Percentiles rank a stretch among this genome's conserved stretches.
phyloP scores from a whole-genome alignment of 2,888 invertebrate species.

The Melitaea athalia region DNA sequence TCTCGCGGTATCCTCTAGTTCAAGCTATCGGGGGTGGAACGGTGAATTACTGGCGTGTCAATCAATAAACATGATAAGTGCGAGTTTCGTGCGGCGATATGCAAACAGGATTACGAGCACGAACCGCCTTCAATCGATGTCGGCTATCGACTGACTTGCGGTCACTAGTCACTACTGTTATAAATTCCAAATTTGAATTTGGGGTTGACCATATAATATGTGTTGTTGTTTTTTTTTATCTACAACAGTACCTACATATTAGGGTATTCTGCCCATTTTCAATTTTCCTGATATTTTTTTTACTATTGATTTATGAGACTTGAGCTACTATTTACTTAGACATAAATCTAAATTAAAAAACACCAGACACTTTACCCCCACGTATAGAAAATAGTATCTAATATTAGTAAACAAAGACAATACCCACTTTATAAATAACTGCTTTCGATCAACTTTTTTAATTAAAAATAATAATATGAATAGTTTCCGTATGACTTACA shows the following conservation, averaged over 20 bases:
- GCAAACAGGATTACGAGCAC: slow-evolving; percentile 77
- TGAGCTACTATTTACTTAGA: too few relatives aligned
- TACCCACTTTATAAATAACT: not conserved
- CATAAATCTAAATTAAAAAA: too few relatives aligned
- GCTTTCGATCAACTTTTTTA: not conserved
- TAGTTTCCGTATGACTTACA: not conserved
- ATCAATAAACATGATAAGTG: slow-evolving; percentile 83
- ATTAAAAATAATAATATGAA: not conserved
- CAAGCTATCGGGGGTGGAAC: slow-evolving; percentile 55
- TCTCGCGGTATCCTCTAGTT: slow-evolving; percentile 48
- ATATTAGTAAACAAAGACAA: not conserved
- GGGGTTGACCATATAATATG: not conserved
- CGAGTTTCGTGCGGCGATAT: slow-evolving; percentile 78
- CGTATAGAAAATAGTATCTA: too few relatives aligned
- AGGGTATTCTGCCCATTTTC: too few relatives aligned
- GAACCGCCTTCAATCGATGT: slow-evolving; percentile 50
- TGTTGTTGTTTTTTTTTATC: not conserved
- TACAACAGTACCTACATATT: too few relatives aligned
- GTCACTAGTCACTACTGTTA: slow-evolving; percentile 29
- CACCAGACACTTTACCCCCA: too few relatives aligned
- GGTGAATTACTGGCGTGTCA: slow-evolving; percentile 80
- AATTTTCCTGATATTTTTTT: not conserved
- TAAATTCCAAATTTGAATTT: slow-evolving; percentile 15
- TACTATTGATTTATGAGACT: not conserved
- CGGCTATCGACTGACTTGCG: slow-evolving; percentile 34